Evolutionary conservation across 1,140 invertebrate species (phyloP).

Genomic region (Odontomachus brunneus): DNA sequence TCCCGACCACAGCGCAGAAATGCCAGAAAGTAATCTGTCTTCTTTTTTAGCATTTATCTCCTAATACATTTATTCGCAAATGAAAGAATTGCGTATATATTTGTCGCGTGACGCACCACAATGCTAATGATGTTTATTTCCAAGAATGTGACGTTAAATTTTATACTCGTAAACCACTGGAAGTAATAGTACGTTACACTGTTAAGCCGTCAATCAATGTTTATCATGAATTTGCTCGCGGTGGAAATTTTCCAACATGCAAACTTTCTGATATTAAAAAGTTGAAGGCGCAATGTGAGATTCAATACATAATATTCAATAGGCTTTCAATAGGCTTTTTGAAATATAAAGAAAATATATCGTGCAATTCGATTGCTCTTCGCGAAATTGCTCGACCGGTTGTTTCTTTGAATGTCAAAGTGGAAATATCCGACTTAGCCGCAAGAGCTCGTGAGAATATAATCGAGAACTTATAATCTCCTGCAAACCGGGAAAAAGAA

Average conservation of each 20-base stretch:
- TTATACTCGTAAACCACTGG: background rate
- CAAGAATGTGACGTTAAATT: constrained; percentile 6
- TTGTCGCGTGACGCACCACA: background rate
- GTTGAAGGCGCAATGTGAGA: constrained; percentile 11
- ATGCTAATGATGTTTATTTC: background rate
- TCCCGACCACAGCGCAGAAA: background rate
- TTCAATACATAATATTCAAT: constrained; percentile 25
- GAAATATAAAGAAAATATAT: constrained; percentile 17
- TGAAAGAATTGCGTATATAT: background rate
- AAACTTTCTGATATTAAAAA: constrained; percentile 30
- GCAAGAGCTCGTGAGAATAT: constrained; percentile 30
- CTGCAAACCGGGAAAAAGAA: background rate
- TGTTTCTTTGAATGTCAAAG: constrained; percentile 31
- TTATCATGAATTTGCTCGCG: background rate
- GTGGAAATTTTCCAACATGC: constrained; percentile 4
- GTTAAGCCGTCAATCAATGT: constrained; percentile 22
- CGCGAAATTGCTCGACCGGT: constrained; percentile 14
- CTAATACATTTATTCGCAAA: background rate
- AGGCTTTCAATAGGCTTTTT: constrained; percentile 1
- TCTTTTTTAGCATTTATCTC: background rate
- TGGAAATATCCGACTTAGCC: constrained; percentile 35
- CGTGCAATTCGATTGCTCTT: constrained; percentile 25
- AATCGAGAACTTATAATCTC: constrained; percentile 21
- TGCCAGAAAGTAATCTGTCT: background rate
- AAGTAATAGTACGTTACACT: constrained; percentile 19